These are phyloP conservation scores for Alexandromys fortis DNA, from an alignment of 2,113 vertebrate genomes.

Conservation along the genomic window DNA sequence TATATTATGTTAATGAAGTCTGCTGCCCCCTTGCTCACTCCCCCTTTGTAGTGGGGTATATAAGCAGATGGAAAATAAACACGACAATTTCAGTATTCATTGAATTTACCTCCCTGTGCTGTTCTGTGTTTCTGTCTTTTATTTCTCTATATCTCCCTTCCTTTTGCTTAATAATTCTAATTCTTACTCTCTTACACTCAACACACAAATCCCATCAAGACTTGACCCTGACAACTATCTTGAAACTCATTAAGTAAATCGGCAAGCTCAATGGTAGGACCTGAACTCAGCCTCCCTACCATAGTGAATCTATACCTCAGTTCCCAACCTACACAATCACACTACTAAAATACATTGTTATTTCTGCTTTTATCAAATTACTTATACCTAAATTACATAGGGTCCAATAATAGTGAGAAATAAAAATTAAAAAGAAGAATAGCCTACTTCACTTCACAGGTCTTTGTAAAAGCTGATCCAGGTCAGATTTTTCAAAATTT, in stretches of 20 bases:
- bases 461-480: neutral
- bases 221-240: too few relatives aligned
- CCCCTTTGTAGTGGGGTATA: too few relatives aligned
- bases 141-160: too few relatives aligned
- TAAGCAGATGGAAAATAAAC: too few relatives aligned
- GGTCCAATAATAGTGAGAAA: neutral
- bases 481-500: neutral
- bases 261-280: neutral
- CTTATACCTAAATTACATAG: neutral
- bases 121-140: too few relatives aligned
- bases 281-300: neutral
- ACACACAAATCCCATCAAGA: too few relatives aligned
- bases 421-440: neutral
- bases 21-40: too few relatives aligned
- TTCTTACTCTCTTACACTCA: too few relatives aligned
- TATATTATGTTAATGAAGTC: too few relatives aligned
- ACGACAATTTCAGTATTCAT: too few relatives aligned
- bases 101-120: too few relatives aligned
- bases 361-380: neutral
- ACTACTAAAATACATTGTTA: neutral
- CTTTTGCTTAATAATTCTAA: too few relatives aligned
- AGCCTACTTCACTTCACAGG: neutral
- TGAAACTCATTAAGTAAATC: neutral
- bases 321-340: neutral
- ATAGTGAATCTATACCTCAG: neutral